phyloP scores from a whole-genome alignment of 2,113 vertebrate genomes.

The Eupsittula cactorum region DNA sequence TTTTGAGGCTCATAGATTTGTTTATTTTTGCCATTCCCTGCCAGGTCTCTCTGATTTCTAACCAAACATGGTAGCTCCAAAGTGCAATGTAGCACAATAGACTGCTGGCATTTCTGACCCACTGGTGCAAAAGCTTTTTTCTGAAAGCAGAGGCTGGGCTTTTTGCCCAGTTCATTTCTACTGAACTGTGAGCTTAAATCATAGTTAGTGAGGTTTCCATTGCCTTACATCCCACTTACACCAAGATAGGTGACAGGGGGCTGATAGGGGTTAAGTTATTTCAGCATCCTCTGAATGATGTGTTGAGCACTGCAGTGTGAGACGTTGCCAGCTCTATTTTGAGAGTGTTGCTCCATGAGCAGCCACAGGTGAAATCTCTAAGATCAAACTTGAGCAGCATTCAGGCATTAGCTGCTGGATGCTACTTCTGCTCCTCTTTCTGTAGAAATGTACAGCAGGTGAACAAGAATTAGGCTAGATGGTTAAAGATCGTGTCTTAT shows the following conservation, averaged over 20 bases:
- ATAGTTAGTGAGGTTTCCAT: neutral
- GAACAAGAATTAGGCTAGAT: neutral
- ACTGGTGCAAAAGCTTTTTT: neutral
- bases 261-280: neutral
- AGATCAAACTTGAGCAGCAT: neutral
- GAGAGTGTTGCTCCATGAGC: neutral
- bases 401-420: neutral
- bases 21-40: neutral
- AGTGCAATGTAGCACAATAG: neutral
- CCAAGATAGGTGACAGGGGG: neutral
- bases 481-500: neutral
- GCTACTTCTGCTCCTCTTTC: neutral
- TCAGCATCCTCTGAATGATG: neutral
- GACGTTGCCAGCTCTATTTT: rapidly evolving
- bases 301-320: rapidly evolving
- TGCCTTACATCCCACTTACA: neutral
- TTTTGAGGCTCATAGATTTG: neutral
- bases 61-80: neutral
- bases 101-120: neutral
- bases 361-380: neutral
- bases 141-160: neutral
- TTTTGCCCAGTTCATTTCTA: neutral
- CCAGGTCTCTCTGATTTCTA: neutral
- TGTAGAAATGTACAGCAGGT: neutral
- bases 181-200: neutral